Conservation (phyloP, 2,888 invertebrate species). For the Mycalesis mineus region DNA sequence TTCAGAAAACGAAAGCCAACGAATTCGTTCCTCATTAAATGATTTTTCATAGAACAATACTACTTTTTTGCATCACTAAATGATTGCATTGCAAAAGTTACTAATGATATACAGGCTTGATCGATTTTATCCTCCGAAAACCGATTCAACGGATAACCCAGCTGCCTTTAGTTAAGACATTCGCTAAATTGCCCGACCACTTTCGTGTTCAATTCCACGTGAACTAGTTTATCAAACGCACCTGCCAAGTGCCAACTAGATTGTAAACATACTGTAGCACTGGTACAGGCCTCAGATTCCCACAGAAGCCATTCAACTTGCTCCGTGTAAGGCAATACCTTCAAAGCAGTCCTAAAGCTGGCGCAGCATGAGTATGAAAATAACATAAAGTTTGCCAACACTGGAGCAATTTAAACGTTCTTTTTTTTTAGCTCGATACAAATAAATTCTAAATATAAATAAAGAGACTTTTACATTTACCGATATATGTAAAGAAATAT, state of each 20-base stretch:
- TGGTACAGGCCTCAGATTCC: conserved; percentile 6
- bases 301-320: conserved; percentile 14
- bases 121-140: no score
- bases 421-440: conserved; percentile 10
- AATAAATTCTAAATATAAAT: conserved; percentile 13
- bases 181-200: background rate
- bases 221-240: conserved; percentile 4
- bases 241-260: background rate
- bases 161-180: background rate
- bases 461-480: conserved; percentile 8
- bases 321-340: conserved; percentile 16
- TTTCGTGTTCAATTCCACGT: background rate
- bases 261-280: background rate
- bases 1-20: no score
- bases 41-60: no score
- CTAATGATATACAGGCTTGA: no score
- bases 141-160: no score
- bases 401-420: background rate
- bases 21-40: no score
- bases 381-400: conserved; percentile 9
- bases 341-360: background rate
- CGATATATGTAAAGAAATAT: background rate
- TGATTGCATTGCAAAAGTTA: no score
- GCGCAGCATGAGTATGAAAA: conserved; percentile 15
- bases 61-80: no score